A percentile compares a stretch with the other conserved stretches of the same genome.
Evolutionary conservation across 1,140 invertebrate genomes (phyloP).

Genomic region (Hyposmocoma kahamanoa): DNA sequence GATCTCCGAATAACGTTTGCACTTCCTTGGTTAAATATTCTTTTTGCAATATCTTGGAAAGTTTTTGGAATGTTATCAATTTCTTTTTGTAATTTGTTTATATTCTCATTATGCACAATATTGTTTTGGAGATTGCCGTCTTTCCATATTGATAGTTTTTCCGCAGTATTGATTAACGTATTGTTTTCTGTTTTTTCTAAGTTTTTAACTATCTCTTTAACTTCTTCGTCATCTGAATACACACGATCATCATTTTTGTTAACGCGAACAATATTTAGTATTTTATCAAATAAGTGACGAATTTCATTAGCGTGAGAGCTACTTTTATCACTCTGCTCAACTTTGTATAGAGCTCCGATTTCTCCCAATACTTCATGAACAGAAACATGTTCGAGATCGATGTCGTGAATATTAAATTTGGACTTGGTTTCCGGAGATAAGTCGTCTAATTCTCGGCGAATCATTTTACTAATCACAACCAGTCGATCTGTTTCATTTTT

Average conservation of each 20-base stretch:
- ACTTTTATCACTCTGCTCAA: constrained; percentile 29
- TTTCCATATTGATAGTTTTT: constrained; percentile 13
- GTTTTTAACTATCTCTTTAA: constrained; percentile 23
- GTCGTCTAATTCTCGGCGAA: constrained; percentile 37
- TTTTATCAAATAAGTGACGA: constrained; percentile 26
- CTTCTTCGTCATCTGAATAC: constrained; percentile 17
- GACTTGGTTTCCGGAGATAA: constrained; percentile 26
- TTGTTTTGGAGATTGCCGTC: constrained; percentile 9
- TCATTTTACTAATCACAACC: constrained; percentile 30
- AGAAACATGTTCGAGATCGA: constrained; percentile 7
- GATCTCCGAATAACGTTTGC: neutral
- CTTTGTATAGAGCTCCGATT: constrained; percentile 32
- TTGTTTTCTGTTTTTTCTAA: constrained; percentile 14
- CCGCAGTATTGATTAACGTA: constrained; percentile 4
- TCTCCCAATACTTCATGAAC: constrained; percentile 26
- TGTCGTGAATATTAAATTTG: constrained; percentile 17
- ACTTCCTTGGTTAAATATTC: neutral
- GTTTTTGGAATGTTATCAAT: neutral
- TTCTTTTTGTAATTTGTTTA: neutral
- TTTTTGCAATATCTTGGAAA: neutral
- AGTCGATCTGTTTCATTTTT: constrained; percentile 31
- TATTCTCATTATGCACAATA: neutral
- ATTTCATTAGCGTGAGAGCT: constrained; percentile 27
- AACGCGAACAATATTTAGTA: constrained; percentile 21
- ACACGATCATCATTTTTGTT: constrained; percentile 8